These are phyloP conservation scores for Zoanthus sansibaricus DNA, from an alignment of 92 coral and sea anemone species.

Conservation along the genomic window DNA sequence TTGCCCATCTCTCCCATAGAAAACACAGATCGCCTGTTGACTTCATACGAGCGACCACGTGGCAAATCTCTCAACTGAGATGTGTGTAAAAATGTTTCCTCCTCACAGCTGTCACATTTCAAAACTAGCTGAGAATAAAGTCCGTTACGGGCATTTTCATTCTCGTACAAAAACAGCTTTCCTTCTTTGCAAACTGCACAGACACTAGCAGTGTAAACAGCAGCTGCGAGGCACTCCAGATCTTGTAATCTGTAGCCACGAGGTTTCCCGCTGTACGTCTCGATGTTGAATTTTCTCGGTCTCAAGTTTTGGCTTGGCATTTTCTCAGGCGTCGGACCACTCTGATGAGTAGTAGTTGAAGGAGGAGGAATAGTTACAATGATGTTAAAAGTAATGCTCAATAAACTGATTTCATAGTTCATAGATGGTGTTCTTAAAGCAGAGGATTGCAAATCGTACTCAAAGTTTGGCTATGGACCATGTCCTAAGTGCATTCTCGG, in stretches of 20 bases:
- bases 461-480: slow-evolving; percentile 76
- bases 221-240: slow-evolving; percentile 13
- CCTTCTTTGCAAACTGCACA: slow-evolving; percentile 19
- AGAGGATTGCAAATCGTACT: slow-evolving; percentile 52
- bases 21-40: slow-evolving; percentile 27
- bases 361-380: not conserved
- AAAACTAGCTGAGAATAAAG: slow-evolving; percentile 19
- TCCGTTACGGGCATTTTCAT: slow-evolving; percentile 23
- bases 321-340: not conserved
- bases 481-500: slow-evolving; percentile 60
- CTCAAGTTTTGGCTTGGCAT: slow-evolving; percentile 16
- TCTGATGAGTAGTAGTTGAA: not conserved
- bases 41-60: slow-evolving; percentile 35
- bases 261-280: slow-evolving; percentile 17
- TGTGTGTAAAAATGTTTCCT: slow-evolving; percentile 30
- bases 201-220: not conserved
- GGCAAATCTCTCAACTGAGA: slow-evolving; percentile 8
- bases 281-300: slow-evolving; percentile 10
- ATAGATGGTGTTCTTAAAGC: slow-evolving; percentile 47
- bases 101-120: slow-evolving; percentile 21
- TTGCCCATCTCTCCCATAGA: slow-evolving; percentile 24
- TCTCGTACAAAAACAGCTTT: not conserved
- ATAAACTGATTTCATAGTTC: slow-evolving; percentile 51
- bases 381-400: not conserved
- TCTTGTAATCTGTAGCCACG: slow-evolving; percentile 13